phyloP scores from a whole-genome alignment of 2,113 vertebrate species.

The Daphoenositta chrysoptera region DNA sequence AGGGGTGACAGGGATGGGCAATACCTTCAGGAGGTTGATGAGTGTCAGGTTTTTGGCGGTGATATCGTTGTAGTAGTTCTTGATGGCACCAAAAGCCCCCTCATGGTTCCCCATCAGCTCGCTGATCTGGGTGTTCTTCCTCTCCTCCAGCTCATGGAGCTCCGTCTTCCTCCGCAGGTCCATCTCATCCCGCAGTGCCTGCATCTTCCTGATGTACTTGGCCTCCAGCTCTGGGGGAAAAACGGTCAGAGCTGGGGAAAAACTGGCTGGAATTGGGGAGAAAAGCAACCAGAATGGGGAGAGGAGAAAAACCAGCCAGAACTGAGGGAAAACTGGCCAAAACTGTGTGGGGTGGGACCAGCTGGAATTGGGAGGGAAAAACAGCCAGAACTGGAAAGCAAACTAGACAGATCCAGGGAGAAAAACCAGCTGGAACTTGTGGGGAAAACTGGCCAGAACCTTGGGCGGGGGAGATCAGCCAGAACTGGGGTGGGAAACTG shows the following conservation, averaged over 20 bases:
- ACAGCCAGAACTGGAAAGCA: not conserved
- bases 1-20: not conserved
- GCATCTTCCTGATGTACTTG: slow-evolving; percentile 80
- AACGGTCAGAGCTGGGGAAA: not conserved
- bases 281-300: not conserved
- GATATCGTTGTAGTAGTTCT: slow-evolving; percentile 80
- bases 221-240: slow-evolving; percentile 77
- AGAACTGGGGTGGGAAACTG: not conserved
- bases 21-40: slow-evolving; percentile 83
- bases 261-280: not conserved
- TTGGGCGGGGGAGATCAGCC: not conserved
- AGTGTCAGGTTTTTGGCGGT: slow-evolving; percentile 75
- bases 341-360: not conserved
- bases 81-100: slow-evolving; percentile 76
- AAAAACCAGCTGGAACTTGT: not conserved
- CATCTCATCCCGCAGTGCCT: slow-evolving; percentile 73
- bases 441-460: not conserved
- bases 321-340: not conserved
- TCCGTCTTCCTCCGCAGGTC: slow-evolving; percentile 80
- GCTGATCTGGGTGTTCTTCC: slow-evolving; percentile 81
- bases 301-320: not conserved
- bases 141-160: slow-evolving; percentile 78
- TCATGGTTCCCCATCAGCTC: slow-evolving; percentile 78
- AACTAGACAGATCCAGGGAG: not conserved
- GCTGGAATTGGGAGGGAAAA: not conserved